These are phyloP conservation scores for Heliconius cydno DNA, from an alignment of 2,888 invertebrate species.

Conservation along the genomic window DNA sequence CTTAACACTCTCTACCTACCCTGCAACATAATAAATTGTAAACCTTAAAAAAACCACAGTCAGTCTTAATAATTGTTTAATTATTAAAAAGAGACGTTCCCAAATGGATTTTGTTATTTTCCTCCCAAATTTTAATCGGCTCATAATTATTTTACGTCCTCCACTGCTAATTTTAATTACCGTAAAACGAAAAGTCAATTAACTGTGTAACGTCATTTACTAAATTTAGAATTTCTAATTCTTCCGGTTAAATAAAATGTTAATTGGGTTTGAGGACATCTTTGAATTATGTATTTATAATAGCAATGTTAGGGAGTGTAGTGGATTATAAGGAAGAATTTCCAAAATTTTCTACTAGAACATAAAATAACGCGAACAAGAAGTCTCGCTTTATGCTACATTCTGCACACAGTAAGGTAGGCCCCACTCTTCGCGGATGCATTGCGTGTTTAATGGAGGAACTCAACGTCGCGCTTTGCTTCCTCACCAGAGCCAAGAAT, in stretches of 20 bases:
- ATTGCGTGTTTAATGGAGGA: too few species aligned
- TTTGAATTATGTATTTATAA: too few species aligned
- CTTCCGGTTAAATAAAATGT: not conserved
- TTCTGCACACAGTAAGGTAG: too few species aligned
- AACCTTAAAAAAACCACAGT: not conserved
- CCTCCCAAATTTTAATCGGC: slow-evolving; percentile 16
- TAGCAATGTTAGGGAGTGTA: not conserved
- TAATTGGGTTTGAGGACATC: not conserved
- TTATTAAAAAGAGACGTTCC: not conserved
- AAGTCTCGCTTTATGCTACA: not conserved
- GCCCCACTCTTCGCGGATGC: too few species aligned
- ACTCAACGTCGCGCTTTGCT: too few species aligned
- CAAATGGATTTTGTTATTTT: not conserved
- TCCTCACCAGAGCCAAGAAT: too few species aligned
- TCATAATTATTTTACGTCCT: slow-evolving; percentile 31
- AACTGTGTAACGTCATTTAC: slow-evolving; percentile 32
- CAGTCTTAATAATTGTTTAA: not conserved
- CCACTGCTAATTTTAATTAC: slow-evolving; percentile 32
- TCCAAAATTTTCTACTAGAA: too few species aligned
- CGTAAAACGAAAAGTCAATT: slow-evolving; percentile 41
- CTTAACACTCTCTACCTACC: too few species aligned
- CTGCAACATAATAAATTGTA: too few species aligned
- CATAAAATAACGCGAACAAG: too few species aligned
- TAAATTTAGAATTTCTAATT: slow-evolving; percentile 30
- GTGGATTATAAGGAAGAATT: too few species aligned